phyloP scores from a whole-genome alignment of 1,140 invertebrate genomes.

The Uloborus diversus region DNA sequence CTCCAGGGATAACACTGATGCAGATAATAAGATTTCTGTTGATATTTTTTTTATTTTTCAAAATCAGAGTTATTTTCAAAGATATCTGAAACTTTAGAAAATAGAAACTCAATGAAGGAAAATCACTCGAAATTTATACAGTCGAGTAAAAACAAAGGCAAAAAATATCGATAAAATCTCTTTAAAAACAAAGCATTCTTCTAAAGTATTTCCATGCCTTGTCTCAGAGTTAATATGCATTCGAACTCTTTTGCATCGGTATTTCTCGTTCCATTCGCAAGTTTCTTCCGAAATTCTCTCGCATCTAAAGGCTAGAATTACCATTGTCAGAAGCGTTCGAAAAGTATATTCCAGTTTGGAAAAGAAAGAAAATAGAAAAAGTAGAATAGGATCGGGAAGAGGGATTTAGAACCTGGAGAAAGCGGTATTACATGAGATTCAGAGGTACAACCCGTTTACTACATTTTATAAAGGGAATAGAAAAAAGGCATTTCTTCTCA shows the following conservation, averaged over 20 bases:
- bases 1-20: no score
- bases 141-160: conserved; percentile 13
- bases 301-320: conserved; percentile 46
- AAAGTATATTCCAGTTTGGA: not conserved
- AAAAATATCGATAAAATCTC: not conserved
- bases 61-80: no score
- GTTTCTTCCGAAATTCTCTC: conserved; percentile 15
- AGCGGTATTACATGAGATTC: conserved; percentile 38
- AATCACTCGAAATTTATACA: conserved; percentile 31
- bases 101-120: not conserved
- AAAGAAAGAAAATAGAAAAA: not conserved
- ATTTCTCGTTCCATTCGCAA: conserved; percentile 3
- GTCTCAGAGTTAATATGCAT: conserved; percentile 35
- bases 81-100: no score
- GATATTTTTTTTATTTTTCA: no score
- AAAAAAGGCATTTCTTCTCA: not conserved
- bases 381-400: not conserved
- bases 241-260: conserved; percentile 34
- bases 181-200: conserved; percentile 1
- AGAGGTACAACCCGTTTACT: not conserved
- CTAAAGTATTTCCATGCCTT: conserved; percentile 1
- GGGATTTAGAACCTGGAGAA: not conserved
- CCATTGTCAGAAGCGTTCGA: conserved; percentile 35
- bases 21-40: no score
- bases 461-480: not conserved